Base-by-base conservation (phyloP, 2,888 invertebrate genomes). In the Ischnura elegans region DNA sequence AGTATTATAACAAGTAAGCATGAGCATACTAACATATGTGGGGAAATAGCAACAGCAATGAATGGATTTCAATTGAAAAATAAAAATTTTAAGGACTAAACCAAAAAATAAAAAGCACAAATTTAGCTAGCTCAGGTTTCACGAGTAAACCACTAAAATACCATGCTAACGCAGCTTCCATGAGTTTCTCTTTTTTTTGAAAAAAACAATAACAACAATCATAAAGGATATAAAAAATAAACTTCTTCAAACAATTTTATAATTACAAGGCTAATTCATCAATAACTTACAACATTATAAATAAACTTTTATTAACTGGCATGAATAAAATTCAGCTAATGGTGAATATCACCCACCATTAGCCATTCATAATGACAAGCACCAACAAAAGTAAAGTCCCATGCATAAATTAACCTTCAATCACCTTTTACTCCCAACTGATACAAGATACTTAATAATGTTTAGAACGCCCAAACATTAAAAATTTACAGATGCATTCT, bases 101-200 rank as follows among this genome's bases (percentile, higher is more conserved):
- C 13, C 8, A 29, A 13, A 66, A 66, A 66, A 66, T 76, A 36
- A 76, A 76, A 76, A 76, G 76, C 76, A 76, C 36, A 21, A 76
- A 36, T 36, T 36, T n/a, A 45, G 25, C 43, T 43, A 42, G 61
- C 43, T 90, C 42, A 55, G 55, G 55, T 90, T 90, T 25, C 13
- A 42, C 45, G 90, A 42, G 55, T 42, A 51, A 42, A 51, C 87
- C 21, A 87, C 51, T 66, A 2, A 90, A 90, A 61, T 36, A 36
- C 43, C 90, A 90, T 90, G 90, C 90, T 90, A 90, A 90, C 90
- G 90, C 90, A 90, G 90, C 90, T 90, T 90, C 90, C 90, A 90
- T 10, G 90, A 90, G 90, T 90, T 90, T 90, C 87, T 87, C 87
- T 87, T 87, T 87, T 61, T 43, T 43, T 76, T 76, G 36, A 61